These are phyloP conservation scores for Mobula hypostoma DNA, from an alignment of 2,113 vertebrate genomes.

Conservation along the genomic window DNA sequence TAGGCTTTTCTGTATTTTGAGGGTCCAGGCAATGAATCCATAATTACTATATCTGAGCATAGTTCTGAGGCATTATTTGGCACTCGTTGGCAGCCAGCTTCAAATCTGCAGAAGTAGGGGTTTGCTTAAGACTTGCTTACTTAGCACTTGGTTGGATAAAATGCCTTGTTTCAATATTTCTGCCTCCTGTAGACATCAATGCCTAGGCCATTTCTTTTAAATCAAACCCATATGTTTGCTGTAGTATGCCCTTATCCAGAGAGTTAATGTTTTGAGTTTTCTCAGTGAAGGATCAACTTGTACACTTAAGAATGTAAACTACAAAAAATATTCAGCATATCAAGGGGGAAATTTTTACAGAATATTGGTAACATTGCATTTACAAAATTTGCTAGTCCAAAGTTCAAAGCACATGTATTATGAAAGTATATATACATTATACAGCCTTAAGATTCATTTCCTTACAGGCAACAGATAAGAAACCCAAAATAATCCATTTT, in stretches of 20 bases:
- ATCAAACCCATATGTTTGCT: not conserved
- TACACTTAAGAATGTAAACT: not conserved
- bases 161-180: not conserved
- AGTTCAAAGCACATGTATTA: too few relatives aligned
- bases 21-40: too few relatives aligned
- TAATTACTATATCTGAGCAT: too few relatives aligned
- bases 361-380: constrained; percentile 35
- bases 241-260: not conserved
- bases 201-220: not conserved
- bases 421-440: too few relatives aligned
- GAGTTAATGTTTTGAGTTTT: too few relatives aligned
- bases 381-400: constrained; percentile 31
- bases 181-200: not conserved
- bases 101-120: not conserved
- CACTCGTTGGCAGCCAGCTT: too few relatives aligned
- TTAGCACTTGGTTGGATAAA: not conserved
- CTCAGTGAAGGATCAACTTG: not conserved
- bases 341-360: not conserved
- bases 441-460: too few relatives aligned
- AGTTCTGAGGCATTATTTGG: too few relatives aligned
- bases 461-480: too few relatives aligned
- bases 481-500: too few relatives aligned
- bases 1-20: too few relatives aligned
- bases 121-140: not conserved
- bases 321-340: not conserved